Evolutionary conservation across 2,113 vertebrate species (phyloP), one percentile per base, ranked within the genome.

Genomic region (Laterallus jamaicensis): DNA sequence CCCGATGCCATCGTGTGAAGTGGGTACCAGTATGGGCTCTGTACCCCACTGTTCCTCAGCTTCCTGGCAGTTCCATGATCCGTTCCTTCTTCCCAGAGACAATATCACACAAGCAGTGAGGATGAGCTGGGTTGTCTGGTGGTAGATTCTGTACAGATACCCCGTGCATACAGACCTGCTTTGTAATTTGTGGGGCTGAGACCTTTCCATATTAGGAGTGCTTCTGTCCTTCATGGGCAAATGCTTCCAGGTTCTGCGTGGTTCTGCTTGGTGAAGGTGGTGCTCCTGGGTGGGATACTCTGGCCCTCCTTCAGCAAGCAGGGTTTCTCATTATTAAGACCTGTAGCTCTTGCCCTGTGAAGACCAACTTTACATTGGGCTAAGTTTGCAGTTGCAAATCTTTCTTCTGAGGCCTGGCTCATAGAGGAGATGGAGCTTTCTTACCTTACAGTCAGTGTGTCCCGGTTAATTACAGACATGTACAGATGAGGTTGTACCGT

Each of bases 391-490:
- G 21, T n/a, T 93, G 58, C 32, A 54, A 37, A 1, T 69, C 78
- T 85, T 91, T 92, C 66, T 83, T 94, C 44, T 59, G 75, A 84
- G 52, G 6, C 40, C 42, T 82, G n/a, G 40, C 64, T 82, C 14
- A 11, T 8, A 32, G 55, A 79, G n/a, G 70, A 93, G 76, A 82
- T 22, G 35, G 90, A 93, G 64, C 42, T 89, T 90, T 83, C 83
- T 68, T 93, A 84, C 17, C 22, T 91, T 93, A 70, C 64, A 84
- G 66, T 50, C 89, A 89, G 63, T 4, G 18, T 62, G 52, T 95
- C 70, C 78, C 90, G 68, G 80, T 96, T 98, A 97, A 96, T 98
- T 97, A 97, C 88, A 97, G 83, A 91, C 69, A 54, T 70, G 56
- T 95, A 68, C 83, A 86, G 58, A 94, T 77, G 66, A 88, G 52